Base-by-base conservation (phyloP, 2,888 invertebrate genomes). In the Entomobrya proxima region DNA sequence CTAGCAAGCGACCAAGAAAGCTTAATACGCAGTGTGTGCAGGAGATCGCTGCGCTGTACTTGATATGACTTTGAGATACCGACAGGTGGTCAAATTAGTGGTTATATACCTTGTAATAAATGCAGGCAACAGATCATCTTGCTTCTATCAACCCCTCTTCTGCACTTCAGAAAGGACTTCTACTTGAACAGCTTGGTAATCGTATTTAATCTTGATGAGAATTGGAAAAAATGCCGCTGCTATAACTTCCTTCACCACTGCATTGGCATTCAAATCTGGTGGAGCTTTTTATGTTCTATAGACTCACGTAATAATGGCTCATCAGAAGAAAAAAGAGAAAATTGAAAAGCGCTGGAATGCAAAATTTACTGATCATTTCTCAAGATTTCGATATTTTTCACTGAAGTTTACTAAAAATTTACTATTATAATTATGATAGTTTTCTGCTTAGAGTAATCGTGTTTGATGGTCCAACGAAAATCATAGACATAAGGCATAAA, bases 1-100 rank as follows among this genome's bases (percentile, higher is more conserved):
- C 9, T 55, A 67, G 52, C 52, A 24, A 15, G 55, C 30, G 64
- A 18, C 7, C 52, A 69, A 52, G 52, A 30, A 50, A 21, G 52
- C 30, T 52, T 75, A 32, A 35, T 55, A 37, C 35, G n/a, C 32
- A 58, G 15, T 72, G 85, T 84, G 52, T 32, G 3, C 9, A n/a
- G 50, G 50, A n/a, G 37, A 40, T 40, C 89, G 44, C 47, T 47
- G 74, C 50, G 52, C 74, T 50, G 52, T 52, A 52, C 52, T 81
- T 89, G 87, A 89, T 88, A 90, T 87, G 88, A 84, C 72, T 88
- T 86, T 88, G 86, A 87, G 87, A 87, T 87, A 88, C 89, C 88
- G 89, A 89, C 88, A 89, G 90, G 88, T 89, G 90, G 90, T 89
- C 89, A 90, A 89, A 90, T 90, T 90, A 90, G 89, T 90, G 90